Percentiles rank a stretch among this genome's conserved stretches.
Conservation (phyloP, 1,140 invertebrate species). For the Hypothenemus hampei region DNA sequence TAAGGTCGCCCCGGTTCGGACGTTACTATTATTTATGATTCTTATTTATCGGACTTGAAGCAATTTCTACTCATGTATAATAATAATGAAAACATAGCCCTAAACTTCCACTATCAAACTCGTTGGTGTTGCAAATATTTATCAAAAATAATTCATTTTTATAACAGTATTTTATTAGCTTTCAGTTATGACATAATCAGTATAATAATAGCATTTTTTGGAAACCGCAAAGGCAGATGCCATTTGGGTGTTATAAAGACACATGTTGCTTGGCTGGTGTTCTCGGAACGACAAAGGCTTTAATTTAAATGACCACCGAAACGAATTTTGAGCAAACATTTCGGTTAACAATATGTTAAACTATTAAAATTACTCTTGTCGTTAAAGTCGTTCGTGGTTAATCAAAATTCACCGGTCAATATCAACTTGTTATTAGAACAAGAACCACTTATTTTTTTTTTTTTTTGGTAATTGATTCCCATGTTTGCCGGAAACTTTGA, state of each 20-base stretch:
- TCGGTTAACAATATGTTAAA: no score
- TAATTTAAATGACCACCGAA: neutral
- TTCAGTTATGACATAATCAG: neutral
- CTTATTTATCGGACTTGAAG: constrained; percentile 16
- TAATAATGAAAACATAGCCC: neutral
- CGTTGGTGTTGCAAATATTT: neutral
- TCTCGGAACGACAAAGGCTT: neutral
- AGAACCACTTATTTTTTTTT: no score
- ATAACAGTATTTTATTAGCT: neutral
- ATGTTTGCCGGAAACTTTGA: no score
- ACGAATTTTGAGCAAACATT: no score
- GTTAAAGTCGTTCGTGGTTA: neutral
- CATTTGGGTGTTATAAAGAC: neutral
- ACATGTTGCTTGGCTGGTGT: neutral
- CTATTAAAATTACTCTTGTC: neutral
- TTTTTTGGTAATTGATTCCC: no score
- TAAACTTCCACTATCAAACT: neutral
- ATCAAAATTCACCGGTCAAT: no score
- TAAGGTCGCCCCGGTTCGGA: constrained; percentile 15
- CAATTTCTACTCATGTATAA: neutral
- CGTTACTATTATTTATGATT: constrained; percentile 20
- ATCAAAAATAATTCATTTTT: neutral
- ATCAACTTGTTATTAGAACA: no score
- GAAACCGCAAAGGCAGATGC: neutral
- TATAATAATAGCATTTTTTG: neutral